Evolutionary conservation across 2,113 vertebrate species (phyloP), one percentile per base, ranked within the genome.

Genomic region (Poeciliopsis prolifica): DNA sequence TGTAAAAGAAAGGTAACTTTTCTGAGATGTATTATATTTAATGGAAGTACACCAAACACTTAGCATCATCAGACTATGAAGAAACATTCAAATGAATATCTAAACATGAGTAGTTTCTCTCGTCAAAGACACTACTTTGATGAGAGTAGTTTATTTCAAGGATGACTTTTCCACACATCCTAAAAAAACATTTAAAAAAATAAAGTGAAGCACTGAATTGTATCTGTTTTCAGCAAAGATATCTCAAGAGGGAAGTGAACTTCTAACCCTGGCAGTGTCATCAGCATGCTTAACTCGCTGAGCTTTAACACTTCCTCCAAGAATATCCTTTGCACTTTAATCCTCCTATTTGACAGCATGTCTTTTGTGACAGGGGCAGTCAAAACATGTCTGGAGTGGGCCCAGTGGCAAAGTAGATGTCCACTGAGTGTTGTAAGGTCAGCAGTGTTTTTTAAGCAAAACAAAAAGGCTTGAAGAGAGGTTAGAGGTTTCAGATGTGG

Each of bases 371-470:
- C 87, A 87, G 80, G 68, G 37, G 35, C 84, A 86, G 87, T 86
- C 83, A 87, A 87, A 89, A 90, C 80, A 89, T 75, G 73, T 84
- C 81, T 85, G 80, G 77, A 62, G 65, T 40, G 72, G 77, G 64
- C 83, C 66, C 83, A 74, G 75, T 79, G 79, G 80, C 81, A 40
- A 77, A 78, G 68, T 69, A 63, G 77, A 74, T 37, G 73, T 75
- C 85, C 84, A 63, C 74, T 80, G 87, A 79, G 86, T 88, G 88
- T 87, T 89, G 89, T 88, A 86, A 88, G 85, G 87, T 89, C 85
- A 82, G 80, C 74, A n/a, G 64, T 88, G 83, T 90, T 90, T 88
- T 88, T 82, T 81, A 82, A 86, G 81, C 64, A 78, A 78, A 88
- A 87, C 80, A 92, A 81, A 81, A 86, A 15, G 62, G 68, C 68